Conservation (phyloP, 2,797 vertebrate species). For the Tenualosa ilisha region DNA sequence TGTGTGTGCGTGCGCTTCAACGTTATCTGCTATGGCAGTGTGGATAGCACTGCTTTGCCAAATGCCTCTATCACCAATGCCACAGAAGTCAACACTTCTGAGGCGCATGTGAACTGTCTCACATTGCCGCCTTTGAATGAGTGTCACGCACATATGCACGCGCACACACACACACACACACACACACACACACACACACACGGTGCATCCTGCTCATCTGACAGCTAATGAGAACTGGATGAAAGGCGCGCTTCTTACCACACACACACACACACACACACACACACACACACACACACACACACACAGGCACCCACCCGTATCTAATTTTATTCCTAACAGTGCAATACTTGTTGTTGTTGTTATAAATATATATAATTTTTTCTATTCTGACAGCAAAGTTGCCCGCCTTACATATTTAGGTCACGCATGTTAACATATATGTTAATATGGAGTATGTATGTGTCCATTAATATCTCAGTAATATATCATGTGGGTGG, state of each 20-base stretch:
- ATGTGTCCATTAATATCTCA: not conserved
- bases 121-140: no score
- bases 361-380: no score
- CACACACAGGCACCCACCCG: slow-evolving; percentile 5
- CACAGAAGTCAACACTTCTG: not conserved
- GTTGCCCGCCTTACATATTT: not conserved
- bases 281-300: not conserved
- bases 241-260: not conserved
- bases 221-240: not conserved
- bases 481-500: not conserved
- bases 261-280: slow-evolving; percentile 24
- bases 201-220: not conserved
- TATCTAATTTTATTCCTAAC: not conserved
- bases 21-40: not conserved
- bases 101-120: not conserved
- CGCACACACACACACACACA: not conserved
- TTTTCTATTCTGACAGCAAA: not conserved
- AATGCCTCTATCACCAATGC: not conserved
- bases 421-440: not conserved
- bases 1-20: slow-evolving; percentile 2
- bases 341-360: not conserved
- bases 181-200: not conserved
- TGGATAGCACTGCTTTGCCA: not conserved
- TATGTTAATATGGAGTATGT: not conserved
- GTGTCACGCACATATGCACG: not conserved